Evolutionary conservation across 2,113 vertebrate species (phyloP).

Genomic region (Chauna torquata): DNA sequence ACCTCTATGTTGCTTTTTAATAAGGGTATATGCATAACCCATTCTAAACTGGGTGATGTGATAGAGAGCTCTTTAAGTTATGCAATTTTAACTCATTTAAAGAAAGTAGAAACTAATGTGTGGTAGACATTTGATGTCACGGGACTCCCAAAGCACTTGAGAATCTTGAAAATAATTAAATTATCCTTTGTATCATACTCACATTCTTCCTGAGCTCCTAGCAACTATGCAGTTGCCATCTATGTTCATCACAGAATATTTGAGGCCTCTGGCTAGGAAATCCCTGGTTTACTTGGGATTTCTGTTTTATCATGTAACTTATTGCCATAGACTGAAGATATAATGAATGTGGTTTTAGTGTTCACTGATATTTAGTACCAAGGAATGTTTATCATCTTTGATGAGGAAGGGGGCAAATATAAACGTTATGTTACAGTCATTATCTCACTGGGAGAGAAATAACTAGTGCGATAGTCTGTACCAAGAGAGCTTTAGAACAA

Average conservation of each 20-base stretch:
- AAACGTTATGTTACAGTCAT: slow-evolving; percentile 14
- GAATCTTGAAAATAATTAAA: slow-evolving; percentile 22
- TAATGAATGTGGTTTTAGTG: not conserved
- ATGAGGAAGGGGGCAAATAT: not conserved
- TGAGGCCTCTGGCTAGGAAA: not conserved
- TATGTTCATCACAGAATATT: not conserved
- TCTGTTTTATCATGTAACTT: not conserved
- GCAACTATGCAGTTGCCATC: not conserved
- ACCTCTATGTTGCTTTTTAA: not conserved
- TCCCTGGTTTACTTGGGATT: not conserved
- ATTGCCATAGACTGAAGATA: not conserved
- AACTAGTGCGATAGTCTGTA: not conserved
- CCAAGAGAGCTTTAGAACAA: not conserved
- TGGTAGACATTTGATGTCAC: not conserved
- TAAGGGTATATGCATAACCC: not conserved
- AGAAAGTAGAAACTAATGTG: not conserved
- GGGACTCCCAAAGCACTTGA: not conserved
- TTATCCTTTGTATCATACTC: not conserved
- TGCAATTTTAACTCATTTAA: not conserved
- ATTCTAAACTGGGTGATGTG: not conserved
- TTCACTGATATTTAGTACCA: not conserved
- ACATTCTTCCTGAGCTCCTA: not conserved
- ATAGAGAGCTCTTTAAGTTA: not conserved
- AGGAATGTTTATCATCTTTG: not conserved
- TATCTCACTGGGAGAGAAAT: not conserved